Evolutionary conservation across 2,113 vertebrate genomes (phyloP), one percentile per base, ranked within the genome.

Genomic region (Carlito syrichta): DNA sequence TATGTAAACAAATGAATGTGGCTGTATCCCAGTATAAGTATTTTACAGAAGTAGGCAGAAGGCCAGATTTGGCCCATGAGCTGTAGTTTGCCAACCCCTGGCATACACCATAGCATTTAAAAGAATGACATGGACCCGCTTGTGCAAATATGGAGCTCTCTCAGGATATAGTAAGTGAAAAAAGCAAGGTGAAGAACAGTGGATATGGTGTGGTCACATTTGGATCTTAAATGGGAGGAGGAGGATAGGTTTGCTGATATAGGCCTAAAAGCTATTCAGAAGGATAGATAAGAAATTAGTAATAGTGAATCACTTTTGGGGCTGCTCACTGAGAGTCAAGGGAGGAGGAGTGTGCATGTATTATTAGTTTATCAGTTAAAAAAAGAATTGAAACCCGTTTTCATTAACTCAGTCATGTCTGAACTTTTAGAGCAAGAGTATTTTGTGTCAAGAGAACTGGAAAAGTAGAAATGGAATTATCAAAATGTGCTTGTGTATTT

Each of bases 381-480:
- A 91, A 79, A 40, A 69, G 43, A 79, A 50, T 30, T 79, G n/a
- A 13, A 7, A 40, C 45, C 60, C 27, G 43, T 88, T 87, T 71
- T 77, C 20, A 82, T 95, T 76, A 91, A 38, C 43, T 6, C 56
- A 32, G n/a, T 71, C 62, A 40, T 62, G 54, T 95, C 78, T 48
- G 30, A 84, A 89, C 83, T 79, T 87, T 73, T 27, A 92, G 27
- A 91, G 63, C 66, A 68, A 81, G 86, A 43, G 14, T 9, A 8
- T 93, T 89, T 95, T 50, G 14, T 66, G 91, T 84, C 43, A 89
- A 86, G 76, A 45, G 38, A 86, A 94, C 76, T 82, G 48, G n/a
- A 62, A 45, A 43, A 71, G 19, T 19, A 78, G 32, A 74, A 82
- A 54, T 56, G 23, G 48, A 79, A 73, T 73, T 85, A 84, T 82